Base-by-base conservation (phyloP, 2,797 vertebrate species). In the Channallabes apus region DNA sequence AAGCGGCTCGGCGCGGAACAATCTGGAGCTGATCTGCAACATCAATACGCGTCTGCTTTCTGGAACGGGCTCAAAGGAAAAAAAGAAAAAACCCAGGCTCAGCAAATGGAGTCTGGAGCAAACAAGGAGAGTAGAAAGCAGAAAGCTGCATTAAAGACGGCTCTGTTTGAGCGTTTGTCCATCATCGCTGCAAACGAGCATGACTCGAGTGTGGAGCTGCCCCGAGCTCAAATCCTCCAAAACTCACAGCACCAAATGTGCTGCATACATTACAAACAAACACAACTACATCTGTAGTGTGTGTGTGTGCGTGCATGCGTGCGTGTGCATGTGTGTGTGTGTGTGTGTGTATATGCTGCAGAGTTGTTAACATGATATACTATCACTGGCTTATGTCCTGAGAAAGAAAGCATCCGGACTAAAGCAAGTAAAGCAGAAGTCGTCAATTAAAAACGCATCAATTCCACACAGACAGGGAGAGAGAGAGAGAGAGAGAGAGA, bases 21-120 rank as follows among this genome's bases (percentile, higher is more conserved):
- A 85, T 80, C 82, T 82, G 81, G 85, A 86, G 56, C 73, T 83
- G 80, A 83, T 90, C 76, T 76, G 69, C 86, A 89, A 89, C 77
- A 88, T 79, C 82, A 85, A 76, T 86, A 84, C 56, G 67, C 76
- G 51, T 83, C 65, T 71, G 85, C 67, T 83, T 61, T 83, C n/a
- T 85, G 84, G 79, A 86, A 51, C 51, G 1, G 22, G 29, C 85
- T 82, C 85, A 82, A 80, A 85, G 83, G 1, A 46, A 8, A 27
- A 79, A 62, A 64, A 14, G 15, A 27, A 75, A 29, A 76, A 79
- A 32, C 65, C 35, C 54, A 22, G 56, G 56, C 83, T 59, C 76
- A 32, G 83, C 75, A 59, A 84, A 84, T 61, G 83, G 29, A 84
- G 76, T 61, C 83, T 78, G 76, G 56, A 51, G 83, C 65, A 71